Base-by-base conservation (phyloP, 2,888 invertebrate species). In the Leuctra nigra region DNA sequence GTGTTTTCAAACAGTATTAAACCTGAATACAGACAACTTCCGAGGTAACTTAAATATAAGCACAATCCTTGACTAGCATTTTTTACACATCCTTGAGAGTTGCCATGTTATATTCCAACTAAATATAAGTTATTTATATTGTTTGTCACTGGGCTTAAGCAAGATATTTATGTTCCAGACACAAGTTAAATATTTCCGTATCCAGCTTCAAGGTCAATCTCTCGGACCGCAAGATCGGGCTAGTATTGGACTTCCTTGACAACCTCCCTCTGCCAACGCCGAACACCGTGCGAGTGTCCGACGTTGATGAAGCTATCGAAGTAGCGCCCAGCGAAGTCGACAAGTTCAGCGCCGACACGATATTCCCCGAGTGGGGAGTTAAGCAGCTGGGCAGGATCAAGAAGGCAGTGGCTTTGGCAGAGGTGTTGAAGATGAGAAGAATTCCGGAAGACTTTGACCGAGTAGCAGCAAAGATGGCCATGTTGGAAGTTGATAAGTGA, bases 1-100 rank as follows among this genome's bases (percentile, higher is more conserved):
- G 82, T 84, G 7, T 81, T 86, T 68, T 85, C 86, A n/a, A 86
- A 84, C 66, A 85, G 85, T 66, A 82, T 86, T 59, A 81, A 81
- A 68, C 83, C 84, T 46, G 84, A 85, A 59, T 86, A 86, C 68
- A 81, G 79, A 64, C 73, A 83, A 59, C 69, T 86, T 62, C 86
- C 87, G 18, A 80, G 78, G 82, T 81, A 65, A 59, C 59, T 58
- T 20, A 16, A 38, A 4, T 9, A 38, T 29, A 7, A 7, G 29
- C 29, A 7, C 29, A 7, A 11, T 29, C 29, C 11, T 11, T 29
- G 7, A 29, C 29, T 29, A 7, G 6, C 29, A 7, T 11, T 29
- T 11, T 11, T 29, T 29, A 7, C n/a, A n/a, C n/a, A n/a, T n/a
- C n/a, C n/a, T n/a, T n/a, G n/a, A n/a, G n/a, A n/a, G n/a, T n/a